Evolutionary conservation across 2,888 invertebrate genomes (phyloP).

Genomic region (Camponotus fellah): DNA sequence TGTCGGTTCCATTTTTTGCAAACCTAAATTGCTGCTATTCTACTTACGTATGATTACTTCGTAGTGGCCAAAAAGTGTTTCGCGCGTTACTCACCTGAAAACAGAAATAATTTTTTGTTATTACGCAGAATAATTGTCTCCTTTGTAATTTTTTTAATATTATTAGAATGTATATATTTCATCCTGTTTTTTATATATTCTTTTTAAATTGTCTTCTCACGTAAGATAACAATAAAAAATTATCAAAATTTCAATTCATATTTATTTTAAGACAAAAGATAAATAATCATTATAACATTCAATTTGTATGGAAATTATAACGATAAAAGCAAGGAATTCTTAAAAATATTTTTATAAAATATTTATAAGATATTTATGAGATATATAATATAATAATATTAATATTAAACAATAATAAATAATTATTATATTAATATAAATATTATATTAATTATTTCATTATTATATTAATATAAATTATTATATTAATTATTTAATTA

Average conservation of each 20-base stretch:
- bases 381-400: too few species aligned
- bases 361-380: too few species aligned
- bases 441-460: too few species aligned
- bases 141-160: not conserved
- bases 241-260: not conserved
- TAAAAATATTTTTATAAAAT: too few species aligned
- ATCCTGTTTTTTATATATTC: not conserved
- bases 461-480: too few species aligned
- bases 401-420: too few species aligned
- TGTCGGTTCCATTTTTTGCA: slow-evolving; percentile 25
- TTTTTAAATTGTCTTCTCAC: not conserved
- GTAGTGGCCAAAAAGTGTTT: not conserved
- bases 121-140: not conserved
- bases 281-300: not conserved
- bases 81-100: slow-evolving; percentile 67
- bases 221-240: not conserved
- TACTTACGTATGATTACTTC: slow-evolving; percentile 42
- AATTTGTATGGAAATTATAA: not conserved
- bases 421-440: too few species aligned
- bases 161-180: not conserved
- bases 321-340: not conserved
- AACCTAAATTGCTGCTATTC: slow-evolving; percentile 30
- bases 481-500: too few species aligned
- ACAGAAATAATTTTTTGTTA: slow-evolving; percentile 57
- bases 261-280: not conserved